A percentile compares a stretch with the other conserved stretches of the same genome.
Evolutionary conservation across 1,140 invertebrate genomes (phyloP).

Genomic region (Chionoecetes opilio): DNA sequence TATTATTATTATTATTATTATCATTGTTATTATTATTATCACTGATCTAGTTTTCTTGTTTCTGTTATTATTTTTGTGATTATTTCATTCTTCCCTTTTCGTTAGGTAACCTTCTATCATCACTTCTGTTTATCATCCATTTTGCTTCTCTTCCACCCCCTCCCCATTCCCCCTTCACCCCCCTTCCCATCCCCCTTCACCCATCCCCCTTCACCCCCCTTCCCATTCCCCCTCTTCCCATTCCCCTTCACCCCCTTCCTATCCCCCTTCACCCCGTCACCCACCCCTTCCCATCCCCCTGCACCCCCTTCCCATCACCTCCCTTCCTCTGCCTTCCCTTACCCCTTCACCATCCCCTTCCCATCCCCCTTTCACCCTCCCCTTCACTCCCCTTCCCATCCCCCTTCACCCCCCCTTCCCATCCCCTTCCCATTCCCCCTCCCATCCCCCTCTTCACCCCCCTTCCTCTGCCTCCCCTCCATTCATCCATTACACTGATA

Average conservation of each 20-base stretch:
- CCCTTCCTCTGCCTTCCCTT: too few species aligned
- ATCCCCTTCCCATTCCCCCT: not conserved
- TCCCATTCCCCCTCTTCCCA: not conserved
- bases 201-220: not conserved
- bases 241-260: not conserved
- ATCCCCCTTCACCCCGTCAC: too few species aligned
- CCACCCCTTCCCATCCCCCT: too few species aligned
- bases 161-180: not conserved
- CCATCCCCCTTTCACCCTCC: not conserved
- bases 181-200: not conserved
- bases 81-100: too few species aligned
- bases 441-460: not conserved
- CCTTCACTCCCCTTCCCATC: too few species aligned
- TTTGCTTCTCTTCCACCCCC: too few species aligned
- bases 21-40: not conserved
- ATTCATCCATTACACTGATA: conserved; percentile 24
- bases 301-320: too few species aligned
- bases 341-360: not conserved
- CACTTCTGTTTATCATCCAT: too few species aligned
- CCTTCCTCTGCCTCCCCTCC: not conserved
- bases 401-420: not conserved
- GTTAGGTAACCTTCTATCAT: too few species aligned
- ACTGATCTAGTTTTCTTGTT: too few species aligned
- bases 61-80: too few species aligned
- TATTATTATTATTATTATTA: not conserved